phyloP scores from a whole-genome alignment of 2,113 vertebrate species.

The Nestor notabilis region DNA sequence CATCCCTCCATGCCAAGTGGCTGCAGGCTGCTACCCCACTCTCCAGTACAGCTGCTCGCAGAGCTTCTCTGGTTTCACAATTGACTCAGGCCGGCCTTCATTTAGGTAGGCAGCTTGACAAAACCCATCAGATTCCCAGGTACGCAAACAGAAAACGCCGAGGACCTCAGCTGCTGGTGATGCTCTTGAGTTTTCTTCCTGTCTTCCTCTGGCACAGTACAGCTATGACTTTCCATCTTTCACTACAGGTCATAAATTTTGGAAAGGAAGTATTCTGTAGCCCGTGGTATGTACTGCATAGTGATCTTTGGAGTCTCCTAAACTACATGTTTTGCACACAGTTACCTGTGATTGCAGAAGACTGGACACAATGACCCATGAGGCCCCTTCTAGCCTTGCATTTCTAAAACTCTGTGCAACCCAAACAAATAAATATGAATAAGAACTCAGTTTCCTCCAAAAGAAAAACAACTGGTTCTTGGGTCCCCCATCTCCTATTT shows the following conservation, averaged over 20 bases:
- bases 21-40: neutral
- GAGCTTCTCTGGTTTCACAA: neutral
- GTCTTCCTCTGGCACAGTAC: neutral
- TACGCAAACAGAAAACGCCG: neutral
- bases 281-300: neutral
- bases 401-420: neutral
- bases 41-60: neutral
- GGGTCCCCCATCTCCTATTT: neutral
- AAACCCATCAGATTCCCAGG: neutral
- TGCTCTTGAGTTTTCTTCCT: neutral
- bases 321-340: fast-evolving
- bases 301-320: neutral
- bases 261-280: neutral
- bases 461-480: neutral
- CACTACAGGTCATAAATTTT: neutral
- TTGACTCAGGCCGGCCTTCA: neutral
- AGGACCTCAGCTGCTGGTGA: neutral
- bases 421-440: neutral
- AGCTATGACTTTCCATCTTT: neutral
- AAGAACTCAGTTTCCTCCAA: neutral
- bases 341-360: neutral
- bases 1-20: neutral
- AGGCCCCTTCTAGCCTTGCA: neutral
- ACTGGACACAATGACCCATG: neutral
- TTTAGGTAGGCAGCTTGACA: neutral